Evolutionary conservation across 2,797 vertebrate genomes (phyloP).

Genomic region (Vespertilio murinus): DNA sequence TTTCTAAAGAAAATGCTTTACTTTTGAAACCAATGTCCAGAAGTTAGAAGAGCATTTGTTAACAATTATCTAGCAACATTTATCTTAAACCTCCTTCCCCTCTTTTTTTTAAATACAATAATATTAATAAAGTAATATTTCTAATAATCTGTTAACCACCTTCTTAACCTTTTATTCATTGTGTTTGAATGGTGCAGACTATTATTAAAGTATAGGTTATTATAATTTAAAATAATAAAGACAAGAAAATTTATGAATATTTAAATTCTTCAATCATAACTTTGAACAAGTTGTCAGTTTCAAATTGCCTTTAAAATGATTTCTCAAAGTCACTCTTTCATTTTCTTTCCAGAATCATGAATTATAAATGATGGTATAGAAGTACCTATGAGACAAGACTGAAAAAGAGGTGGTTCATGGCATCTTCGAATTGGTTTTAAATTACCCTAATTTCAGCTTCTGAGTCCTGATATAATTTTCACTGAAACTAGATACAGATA

Average conservation of each 20-base stretch:
- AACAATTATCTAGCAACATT: background rate
- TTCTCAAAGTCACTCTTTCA: conserved; percentile 56
- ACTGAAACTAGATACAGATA: background rate
- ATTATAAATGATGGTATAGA: conserved; percentile 65
- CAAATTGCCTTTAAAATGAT: conserved; percentile 61
- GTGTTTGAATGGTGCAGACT: conserved; percentile 36
- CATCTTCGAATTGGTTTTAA: conserved; percentile 38
- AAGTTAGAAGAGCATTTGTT: background rate
- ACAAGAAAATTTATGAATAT: conserved; percentile 31
- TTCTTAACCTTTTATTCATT: conserved; percentile 41
- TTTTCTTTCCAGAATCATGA: conserved; percentile 54
- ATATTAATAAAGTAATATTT: background rate
- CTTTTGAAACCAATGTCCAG: background rate
- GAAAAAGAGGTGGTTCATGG: conserved; percentile 49
- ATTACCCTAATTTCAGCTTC: conserved; percentile 56
- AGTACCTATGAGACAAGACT: conserved; percentile 45
- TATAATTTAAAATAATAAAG: conserved; percentile 55
- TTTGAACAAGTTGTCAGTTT: conserved; percentile 53
- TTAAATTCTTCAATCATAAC: conserved; percentile 37
- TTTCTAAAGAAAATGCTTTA: conserved; percentile 4
- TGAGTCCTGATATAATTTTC: conserved; percentile 16
- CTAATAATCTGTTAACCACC: conserved; percentile 6
- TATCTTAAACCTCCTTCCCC: background rate
- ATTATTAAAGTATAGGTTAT: conserved; percentile 59
- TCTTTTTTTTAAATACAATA: background rate